These are phyloP conservation scores for Lithophane socia DNA, from an alignment of 2,888 invertebrate species.

Conservation along the genomic window DNA sequence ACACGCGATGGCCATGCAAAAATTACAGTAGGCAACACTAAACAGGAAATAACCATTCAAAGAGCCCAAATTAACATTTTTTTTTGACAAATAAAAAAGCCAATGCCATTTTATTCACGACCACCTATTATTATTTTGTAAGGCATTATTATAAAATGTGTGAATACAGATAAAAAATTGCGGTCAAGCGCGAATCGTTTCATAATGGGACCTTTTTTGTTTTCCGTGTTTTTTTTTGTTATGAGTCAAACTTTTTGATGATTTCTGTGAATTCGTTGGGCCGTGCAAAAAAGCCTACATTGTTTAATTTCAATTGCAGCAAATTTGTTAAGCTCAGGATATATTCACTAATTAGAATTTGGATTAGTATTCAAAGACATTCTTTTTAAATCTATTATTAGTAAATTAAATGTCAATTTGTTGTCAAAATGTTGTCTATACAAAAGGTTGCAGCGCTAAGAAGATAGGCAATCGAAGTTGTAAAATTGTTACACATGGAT, in stretches of 20 bases:
- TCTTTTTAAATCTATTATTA: background rate
- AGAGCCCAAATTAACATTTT: conserved; percentile 57
- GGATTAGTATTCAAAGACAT: background rate
- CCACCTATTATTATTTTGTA: conserved; percentile 65
- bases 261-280: conserved; percentile 39
- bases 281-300: conserved; percentile 27
- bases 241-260: conserved; percentile 49
- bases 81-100: conserved; percentile 47
- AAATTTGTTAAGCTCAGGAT: conserved; percentile 3
- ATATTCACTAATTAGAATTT: background rate
- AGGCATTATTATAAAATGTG: conserved; percentile 67
- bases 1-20: conserved; percentile 27
- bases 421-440: too few species aligned
- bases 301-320: conserved; percentile 31
- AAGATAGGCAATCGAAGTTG: too few species aligned
- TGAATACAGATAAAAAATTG: conserved; percentile 64
- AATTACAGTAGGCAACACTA: conserved; percentile 56
- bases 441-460: too few species aligned
- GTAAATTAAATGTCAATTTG: background rate
- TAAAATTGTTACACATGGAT: too few species aligned
- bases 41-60: conserved; percentile 59
- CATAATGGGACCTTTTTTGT: conserved; percentile 44
- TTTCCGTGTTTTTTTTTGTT: conserved; percentile 30
- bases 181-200: conserved; percentile 59
- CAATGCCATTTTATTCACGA: conserved; percentile 72